Evolutionary conservation across 1,140 invertebrate species (phyloP).

Genomic region (Helicoverpa zea): DNA sequence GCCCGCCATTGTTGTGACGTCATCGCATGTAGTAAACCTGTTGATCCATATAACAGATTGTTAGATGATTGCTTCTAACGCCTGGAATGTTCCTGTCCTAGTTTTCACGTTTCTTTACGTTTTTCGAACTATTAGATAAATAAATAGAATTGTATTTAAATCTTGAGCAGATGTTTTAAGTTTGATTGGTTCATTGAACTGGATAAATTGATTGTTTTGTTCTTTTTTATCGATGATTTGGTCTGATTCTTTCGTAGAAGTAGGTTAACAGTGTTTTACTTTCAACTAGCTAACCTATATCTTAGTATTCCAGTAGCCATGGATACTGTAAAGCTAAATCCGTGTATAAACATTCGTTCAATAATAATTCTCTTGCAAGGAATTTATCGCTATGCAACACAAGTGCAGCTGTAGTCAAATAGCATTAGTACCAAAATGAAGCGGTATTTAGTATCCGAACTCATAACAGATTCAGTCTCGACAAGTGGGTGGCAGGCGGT

Average conservation of each 20-base stretch:
- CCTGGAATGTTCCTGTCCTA: constrained; percentile 25
- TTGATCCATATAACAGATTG: constrained; percentile 35
- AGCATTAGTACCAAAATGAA: constrained; percentile 37
- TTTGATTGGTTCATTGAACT: constrained; percentile 15
- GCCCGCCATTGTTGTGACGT: constrained; percentile 32
- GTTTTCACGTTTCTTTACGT: constrained; percentile 8
- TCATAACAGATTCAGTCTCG: constrained; percentile 58
- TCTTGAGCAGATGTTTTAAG: constrained; percentile 12
- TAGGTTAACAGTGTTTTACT: neutral
- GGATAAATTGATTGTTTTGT: neutral
- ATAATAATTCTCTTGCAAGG: constrained; percentile 3
- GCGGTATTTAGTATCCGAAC: constrained; percentile 45
- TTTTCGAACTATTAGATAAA: neutral
- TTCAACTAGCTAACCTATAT: neutral
- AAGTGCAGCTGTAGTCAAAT: constrained; percentile 26
- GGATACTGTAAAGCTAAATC: neutral
- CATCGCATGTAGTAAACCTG: constrained; percentile 36
- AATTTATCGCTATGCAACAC: neutral
- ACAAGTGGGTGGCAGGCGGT: constrained; percentile 54
- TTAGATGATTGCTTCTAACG: constrained; percentile 7
- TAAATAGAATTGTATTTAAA: neutral
- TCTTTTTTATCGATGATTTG: neutral
- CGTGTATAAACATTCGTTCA: neutral
- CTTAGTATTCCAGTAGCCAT: neutral
- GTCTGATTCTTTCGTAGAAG: neutral